Evolutionary conservation across 2,888 invertebrate genomes (phyloP).

Genomic region (Antitype chi): DNA sequence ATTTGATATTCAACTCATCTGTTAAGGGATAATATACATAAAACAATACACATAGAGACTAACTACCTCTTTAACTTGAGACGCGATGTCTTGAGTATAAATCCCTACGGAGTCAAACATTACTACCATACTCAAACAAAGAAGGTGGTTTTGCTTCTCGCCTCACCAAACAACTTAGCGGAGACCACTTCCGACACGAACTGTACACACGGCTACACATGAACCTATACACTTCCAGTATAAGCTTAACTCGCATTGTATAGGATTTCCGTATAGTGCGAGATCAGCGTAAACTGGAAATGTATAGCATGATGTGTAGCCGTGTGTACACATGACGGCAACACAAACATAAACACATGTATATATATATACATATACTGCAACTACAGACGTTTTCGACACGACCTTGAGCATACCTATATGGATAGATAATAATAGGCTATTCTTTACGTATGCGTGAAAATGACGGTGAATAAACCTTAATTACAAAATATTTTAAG

Average conservation of each 20-base stretch:
- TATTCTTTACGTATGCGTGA: conserved; percentile 31
- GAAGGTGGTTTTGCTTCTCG: conserved; percentile 58
- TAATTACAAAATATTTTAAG: conserved; percentile 17
- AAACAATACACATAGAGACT: conserved; percentile 44
- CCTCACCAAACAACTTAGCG: conserved; percentile 66
- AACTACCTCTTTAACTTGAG: conserved; percentile 18
- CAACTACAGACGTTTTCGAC: conserved; percentile 40
- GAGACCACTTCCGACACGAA: conserved; percentile 67
- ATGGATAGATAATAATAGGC: conserved; percentile 41
- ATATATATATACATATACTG: conserved; percentile 15
- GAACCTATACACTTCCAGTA: too few relatives aligned
- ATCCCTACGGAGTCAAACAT: conserved; percentile 47
- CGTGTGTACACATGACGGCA: conserved; percentile 44
- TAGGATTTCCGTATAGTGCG: too few relatives aligned
- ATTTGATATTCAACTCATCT: conserved; percentile 61
- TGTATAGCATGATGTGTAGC: too few relatives aligned
- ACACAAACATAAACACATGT: conserved; percentile 41
- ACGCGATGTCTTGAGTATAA: conserved; percentile 22
- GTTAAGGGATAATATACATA: conserved; percentile 46
- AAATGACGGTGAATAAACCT: conserved; percentile 33
- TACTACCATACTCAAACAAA: conserved; percentile 57
- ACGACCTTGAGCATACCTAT: conserved; percentile 42
- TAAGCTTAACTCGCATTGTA: too few relatives aligned
- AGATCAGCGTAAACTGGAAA: too few relatives aligned
- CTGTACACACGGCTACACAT: too few relatives aligned